These are phyloP conservation scores for Heliconius ethilla DNA, from an alignment of 2,888 invertebrate genomes.

Conservation along the genomic window DNA sequence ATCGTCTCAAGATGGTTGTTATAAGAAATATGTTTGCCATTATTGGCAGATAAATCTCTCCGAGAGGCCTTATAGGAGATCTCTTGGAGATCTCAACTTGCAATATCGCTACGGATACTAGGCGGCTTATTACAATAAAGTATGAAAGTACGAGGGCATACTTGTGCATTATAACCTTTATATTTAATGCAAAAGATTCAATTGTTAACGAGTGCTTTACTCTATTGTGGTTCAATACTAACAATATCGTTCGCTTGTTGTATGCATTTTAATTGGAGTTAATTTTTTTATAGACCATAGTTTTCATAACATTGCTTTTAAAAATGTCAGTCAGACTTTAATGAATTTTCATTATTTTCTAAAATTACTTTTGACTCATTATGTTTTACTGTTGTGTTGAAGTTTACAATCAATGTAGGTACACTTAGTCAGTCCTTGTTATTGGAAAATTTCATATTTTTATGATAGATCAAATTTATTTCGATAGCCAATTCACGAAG, in stretches of 20 bases:
- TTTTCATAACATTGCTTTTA: constrained; percentile 21
- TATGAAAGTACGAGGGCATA: constrained; percentile 35
- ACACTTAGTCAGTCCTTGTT: background rate
- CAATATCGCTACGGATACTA: constrained; percentile 60
- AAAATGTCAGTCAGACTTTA: constrained; percentile 23
- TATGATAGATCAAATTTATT: background rate
- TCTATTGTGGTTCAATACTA: constrained; percentile 30
- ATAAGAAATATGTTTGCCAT: constrained; percentile 54
- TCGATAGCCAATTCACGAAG: background rate
- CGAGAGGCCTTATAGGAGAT: constrained; percentile 59
- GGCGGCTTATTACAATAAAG: constrained; percentile 51
- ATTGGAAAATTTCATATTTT: background rate
- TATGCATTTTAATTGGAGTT: constrained; percentile 28
- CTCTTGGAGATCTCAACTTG: constrained; percentile 53
- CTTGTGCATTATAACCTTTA: constrained; percentile 37
- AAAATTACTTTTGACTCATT: constrained; percentile 19
- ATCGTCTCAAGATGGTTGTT: constrained; percentile 56
- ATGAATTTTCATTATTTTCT: constrained; percentile 24
- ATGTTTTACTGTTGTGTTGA: background rate
- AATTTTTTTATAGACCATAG: constrained; percentile 26
- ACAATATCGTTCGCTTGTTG: constrained; percentile 19
- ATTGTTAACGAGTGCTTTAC: constrained; percentile 34
- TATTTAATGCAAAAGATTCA: constrained; percentile 27
- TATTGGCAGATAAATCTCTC: constrained; percentile 67
- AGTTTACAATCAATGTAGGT: background rate